These are phyloP conservation scores for Athalia cordata DNA, from an alignment of 2,888 invertebrate species.

Conservation along the genomic window DNA sequence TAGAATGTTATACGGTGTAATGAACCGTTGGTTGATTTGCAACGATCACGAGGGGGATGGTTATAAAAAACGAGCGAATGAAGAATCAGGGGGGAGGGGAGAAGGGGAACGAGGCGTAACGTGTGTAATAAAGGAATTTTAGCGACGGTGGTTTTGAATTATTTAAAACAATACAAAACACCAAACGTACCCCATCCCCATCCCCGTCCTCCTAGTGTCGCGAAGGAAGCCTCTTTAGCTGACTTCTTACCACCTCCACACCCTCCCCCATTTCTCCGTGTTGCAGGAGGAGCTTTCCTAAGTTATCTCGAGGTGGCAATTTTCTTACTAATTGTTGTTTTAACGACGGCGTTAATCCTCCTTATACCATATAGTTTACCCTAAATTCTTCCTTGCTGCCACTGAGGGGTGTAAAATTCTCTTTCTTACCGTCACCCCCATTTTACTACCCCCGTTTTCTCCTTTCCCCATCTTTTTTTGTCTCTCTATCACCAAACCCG, in stretches of 20 bases:
- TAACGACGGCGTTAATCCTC: conserved; percentile 44
- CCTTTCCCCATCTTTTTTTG: too few species aligned
- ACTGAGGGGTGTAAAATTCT: neutral
- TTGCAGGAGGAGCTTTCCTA: neutral
- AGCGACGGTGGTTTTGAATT: neutral
- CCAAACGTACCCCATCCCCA: neutral
- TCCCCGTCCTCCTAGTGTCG: too few species aligned
- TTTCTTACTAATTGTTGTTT: conserved; percentile 45
- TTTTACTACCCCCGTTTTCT: neutral
- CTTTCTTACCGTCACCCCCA: conserved; percentile 1
- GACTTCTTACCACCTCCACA: too few species aligned
- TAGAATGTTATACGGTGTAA: too few species aligned
- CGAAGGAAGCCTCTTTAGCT: too few species aligned
- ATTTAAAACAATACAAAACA: conserved; percentile 32
- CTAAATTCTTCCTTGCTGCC: conserved; percentile 7
- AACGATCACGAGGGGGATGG: neutral
- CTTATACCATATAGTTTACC: conserved; percentile 12
- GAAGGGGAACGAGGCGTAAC: neutral
- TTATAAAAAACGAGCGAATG: neutral
- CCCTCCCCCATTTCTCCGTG: neutral
- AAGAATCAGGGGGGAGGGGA: neutral
- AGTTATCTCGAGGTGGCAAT: conserved; percentile 33
- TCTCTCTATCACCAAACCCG: too few species aligned
- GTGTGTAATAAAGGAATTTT: neutral
- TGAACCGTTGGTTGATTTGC: too few species aligned